Conservation (phyloP, 2,113 vertebrate species). For the Cebidichthys violaceus region DNA sequence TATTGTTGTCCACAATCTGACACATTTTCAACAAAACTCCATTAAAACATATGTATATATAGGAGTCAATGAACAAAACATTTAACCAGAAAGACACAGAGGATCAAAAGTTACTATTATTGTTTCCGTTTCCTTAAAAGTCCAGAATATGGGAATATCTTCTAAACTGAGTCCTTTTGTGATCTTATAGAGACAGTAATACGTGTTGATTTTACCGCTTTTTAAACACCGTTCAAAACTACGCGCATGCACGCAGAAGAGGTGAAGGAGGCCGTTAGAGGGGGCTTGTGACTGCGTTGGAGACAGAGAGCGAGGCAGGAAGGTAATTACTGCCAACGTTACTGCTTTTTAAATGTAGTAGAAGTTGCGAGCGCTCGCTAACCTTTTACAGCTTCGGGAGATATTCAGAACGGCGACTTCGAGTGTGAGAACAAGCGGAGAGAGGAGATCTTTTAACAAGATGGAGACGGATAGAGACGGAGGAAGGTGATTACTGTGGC, state of each 20-base stretch:
- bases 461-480: slow-evolving; percentile 59
- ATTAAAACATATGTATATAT: not conserved
- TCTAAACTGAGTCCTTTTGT: slow-evolving; percentile 13
- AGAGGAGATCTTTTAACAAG: slow-evolving; percentile 67
- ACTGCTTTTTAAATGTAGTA: slow-evolving; percentile 60
- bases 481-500: slow-evolving; percentile 63
- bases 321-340: slow-evolving; percentile 58
- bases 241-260: slow-evolving; percentile 38
- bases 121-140: not conserved
- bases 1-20: not conserved
- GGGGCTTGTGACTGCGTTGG: slow-evolving; percentile 10
- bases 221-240: slow-evolving; percentile 44
- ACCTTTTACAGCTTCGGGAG: slow-evolving; percentile 52
- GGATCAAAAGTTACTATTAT: not conserved
- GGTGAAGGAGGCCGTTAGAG: slow-evolving; percentile 57
- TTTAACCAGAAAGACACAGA: not conserved
- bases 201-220: slow-evolving; percentile 39
- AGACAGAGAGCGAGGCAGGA: slow-evolving; percentile 39
- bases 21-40: not conserved
- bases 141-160: slow-evolving; percentile 21
- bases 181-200: slow-evolving; percentile 41
- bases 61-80: not conserved
- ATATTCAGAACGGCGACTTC: slow-evolving; percentile 52
- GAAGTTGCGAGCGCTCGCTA: slow-evolving; percentile 49
- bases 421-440: slow-evolving; percentile 50